Evolutionary conservation across 2,888 invertebrate species (phyloP), one percentile per base, ranked within the genome.

Genomic region (Drosophila neonasuta): DNA sequence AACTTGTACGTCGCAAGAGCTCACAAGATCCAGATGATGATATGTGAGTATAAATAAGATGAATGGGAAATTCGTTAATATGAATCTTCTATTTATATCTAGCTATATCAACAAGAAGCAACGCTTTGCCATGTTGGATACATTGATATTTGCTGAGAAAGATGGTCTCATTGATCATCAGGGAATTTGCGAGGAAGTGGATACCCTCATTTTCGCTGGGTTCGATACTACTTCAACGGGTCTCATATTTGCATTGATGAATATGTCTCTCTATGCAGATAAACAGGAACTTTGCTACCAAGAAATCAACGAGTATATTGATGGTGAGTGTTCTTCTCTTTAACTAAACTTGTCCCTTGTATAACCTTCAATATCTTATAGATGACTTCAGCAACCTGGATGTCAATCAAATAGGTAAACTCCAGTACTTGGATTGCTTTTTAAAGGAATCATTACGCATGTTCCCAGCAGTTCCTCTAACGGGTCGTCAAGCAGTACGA

Each of bases 181-280:
- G 9, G 92, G 93, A 50, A 92, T 95, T 10, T 91, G 93, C 63
- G 94, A 94, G 86, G 94, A 95, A 91, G 94, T 95, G 0, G 93
- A 95, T 68, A 95, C 95, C 0, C 94, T 95, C 66, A 93, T 95
- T 93, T 77, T 79, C 17, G 82, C 60, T 36, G 82, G 87, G 0
- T 87, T 71, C 17, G 87, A 87, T 34, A 88, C 88, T 4, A 89
- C 88, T 10, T 89, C 89, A 0, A 87, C 87, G 52, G 80, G 80
- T 3, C 69, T 89, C 0, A 88, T 79, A 39, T 89, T 88, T 59
- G 75, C 69, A 0, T 66, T 89, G 0, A 86, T 89, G 89, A 88
- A 87, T 49, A 68, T 88, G 56, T 71, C 83, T 0, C 32, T 87
- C 0, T 72, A 83, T 54, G 71, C 79, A 2, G 81, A 88, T 9